Evolutionary conservation across 2,888 invertebrate species (phyloP).

Genomic region (Metellina segmentata): DNA sequence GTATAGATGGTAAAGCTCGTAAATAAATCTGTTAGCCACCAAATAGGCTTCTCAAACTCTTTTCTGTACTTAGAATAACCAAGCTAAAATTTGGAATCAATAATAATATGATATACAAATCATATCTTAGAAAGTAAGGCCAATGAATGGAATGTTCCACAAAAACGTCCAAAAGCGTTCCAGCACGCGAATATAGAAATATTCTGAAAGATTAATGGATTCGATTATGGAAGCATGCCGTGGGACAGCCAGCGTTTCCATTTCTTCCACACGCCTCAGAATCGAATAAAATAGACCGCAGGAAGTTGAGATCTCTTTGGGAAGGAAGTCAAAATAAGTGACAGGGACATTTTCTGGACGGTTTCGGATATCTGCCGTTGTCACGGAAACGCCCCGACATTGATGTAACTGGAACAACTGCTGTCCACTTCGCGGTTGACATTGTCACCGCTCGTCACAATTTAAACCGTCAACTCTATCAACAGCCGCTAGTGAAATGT

Average conservation of each 20-base stretch:
- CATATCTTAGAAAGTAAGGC: not conserved
- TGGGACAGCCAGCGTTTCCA: not conserved
- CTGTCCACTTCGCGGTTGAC: slow-evolving; percentile 40
- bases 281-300: slow-evolving; percentile 21
- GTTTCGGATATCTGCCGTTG: slow-evolving; percentile 50
- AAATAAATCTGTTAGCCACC: too few relatives aligned
- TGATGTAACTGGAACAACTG: slow-evolving; percentile 26
- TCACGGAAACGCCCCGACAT: slow-evolving; percentile 28
- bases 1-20: too few relatives aligned
- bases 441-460: not conserved
- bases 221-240: not conserved
- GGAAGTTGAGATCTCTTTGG: slow-evolving; percentile 1
- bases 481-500: not conserved
- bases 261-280: not conserved
- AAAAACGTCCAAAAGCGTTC: not conserved
- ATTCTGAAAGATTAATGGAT: not conserved
- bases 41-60: too few relatives aligned
- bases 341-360: slow-evolving; percentile 47
- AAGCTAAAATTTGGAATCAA: too few relatives aligned
- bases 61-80: too few relatives aligned
- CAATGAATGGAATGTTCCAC: not conserved
- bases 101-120: not conserved
- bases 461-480: slow-evolving; percentile 3
- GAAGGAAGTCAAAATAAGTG: slow-evolving; percentile 23
- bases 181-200: not conserved